Conservation (phyloP, 35 echinoderm and acorn worm genomes). For the Apostichopus californicus region DNA sequence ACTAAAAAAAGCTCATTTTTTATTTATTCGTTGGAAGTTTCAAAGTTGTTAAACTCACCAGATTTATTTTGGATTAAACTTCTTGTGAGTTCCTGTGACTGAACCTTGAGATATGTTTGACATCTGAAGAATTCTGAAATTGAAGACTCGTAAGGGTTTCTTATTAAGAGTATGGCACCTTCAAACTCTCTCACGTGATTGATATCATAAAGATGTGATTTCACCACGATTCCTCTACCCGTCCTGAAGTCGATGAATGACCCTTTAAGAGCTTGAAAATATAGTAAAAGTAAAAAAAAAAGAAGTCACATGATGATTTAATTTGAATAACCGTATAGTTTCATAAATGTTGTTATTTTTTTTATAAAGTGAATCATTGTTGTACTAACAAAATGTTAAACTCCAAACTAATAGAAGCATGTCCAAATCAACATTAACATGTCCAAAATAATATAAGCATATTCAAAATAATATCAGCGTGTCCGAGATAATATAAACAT, state of each 20-base stretch:
- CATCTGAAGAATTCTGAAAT: slow-evolving; percentile 77
- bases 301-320: neutral
- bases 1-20: too few species aligned
- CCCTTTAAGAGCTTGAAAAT: slow-evolving; percentile 16
- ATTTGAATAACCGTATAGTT: neutral
- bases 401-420: too few species aligned
- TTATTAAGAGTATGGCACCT: slow-evolving; percentile 69
- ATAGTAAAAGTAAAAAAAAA: neutral
- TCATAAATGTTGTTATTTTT: neutral
- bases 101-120: slow-evolving; percentile 34
- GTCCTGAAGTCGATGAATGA: slow-evolving; percentile 48
- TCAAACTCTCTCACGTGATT: slow-evolving; percentile 65
- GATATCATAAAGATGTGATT: slow-evolving; percentile 52
- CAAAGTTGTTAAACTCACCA: neutral
- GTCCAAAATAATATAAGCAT: too few species aligned
- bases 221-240: slow-evolving; percentile 62
- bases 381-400: too few species aligned
- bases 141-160: slow-evolving; percentile 74
- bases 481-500: too few species aligned
- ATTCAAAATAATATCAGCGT: too few species aligned
- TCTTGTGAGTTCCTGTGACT: slow-evolving; percentile 22
- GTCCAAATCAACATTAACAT: too few species aligned
- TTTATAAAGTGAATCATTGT: too few species aligned
- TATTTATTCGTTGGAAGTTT: too few species aligned
- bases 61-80: slow-evolving; percentile 2